A percentile compares a stretch with the other conserved stretches of the same genome.
These are phyloP conservation scores for Caenorhabditis uteleia DNA, from an alignment of 2,888 invertebrate species.

Conservation along the genomic window DNA sequence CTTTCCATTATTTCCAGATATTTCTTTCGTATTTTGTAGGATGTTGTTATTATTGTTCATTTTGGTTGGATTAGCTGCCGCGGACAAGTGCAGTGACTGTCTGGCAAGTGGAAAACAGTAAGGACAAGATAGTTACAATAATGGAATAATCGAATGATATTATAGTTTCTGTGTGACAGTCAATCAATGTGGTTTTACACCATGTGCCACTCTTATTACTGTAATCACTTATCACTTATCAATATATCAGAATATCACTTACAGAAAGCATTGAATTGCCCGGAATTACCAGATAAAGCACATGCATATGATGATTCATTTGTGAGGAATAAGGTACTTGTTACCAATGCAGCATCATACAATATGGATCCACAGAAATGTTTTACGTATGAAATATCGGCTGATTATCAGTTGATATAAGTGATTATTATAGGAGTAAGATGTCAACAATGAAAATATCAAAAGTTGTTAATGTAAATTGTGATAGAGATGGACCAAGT, in stretches of 20 bases:
- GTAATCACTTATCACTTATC: slow-evolving; percentile 4
- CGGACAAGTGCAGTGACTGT: background rate
- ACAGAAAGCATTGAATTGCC: slow-evolving; percentile 39
- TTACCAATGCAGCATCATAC: slow-evolving; percentile 45
- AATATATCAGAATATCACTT: background rate
- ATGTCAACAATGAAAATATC: slow-evolving; percentile 29
- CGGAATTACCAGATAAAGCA: slow-evolving; percentile 25
- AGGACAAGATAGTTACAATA: slow-evolving; percentile 4
- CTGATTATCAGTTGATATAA: background rate
- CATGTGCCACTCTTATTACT: slow-evolving; percentile 22
- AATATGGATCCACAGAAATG: slow-evolving; percentile 46
- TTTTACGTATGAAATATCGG: slow-evolving; percentile 28
- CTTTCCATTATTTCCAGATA: no score
- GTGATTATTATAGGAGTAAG: slow-evolving; percentile 22
- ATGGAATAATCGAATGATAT: background rate
- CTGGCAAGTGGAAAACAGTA: slow-evolving; percentile 24
- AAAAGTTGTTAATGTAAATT: slow-evolving; percentile 17
- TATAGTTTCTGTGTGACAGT: slow-evolving; percentile 31
- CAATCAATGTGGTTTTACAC: slow-evolving; percentile 20
- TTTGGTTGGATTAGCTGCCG: background rate
- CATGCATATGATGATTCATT: slow-evolving; percentile 43
- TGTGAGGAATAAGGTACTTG: slow-evolving; percentile 38
- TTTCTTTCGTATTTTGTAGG: background rate
- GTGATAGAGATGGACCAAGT: slow-evolving; percentile 19
- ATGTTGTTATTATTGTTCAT: background rate